phyloP scores from a whole-genome alignment of 2,888 invertebrate genomes.

The Eupithecia subumbrata region DNA sequence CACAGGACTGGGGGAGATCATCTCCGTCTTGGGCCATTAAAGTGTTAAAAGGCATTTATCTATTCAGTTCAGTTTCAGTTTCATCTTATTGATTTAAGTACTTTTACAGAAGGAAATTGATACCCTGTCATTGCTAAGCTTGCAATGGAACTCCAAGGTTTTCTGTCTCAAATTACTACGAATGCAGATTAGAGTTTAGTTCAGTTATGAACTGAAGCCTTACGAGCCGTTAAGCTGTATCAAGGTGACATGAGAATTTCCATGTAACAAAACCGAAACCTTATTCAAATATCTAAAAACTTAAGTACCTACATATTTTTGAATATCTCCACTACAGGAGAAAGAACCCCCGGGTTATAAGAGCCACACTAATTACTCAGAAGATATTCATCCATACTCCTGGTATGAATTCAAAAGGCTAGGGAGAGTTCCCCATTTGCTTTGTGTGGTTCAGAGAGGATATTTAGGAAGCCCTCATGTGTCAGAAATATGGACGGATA shows the following conservation, averaged over 20 bases:
- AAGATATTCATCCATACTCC: not conserved
- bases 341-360: constrained; percentile 28
- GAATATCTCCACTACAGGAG: constrained; percentile 8
- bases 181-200: constrained; percentile 19
- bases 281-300: not conserved
- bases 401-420: not conserved
- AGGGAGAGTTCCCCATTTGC: not conserved
- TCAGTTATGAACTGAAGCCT: constrained; percentile 19
- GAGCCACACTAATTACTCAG: constrained; percentile 62
- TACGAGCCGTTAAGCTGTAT: constrained; percentile 12
- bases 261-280: not conserved
- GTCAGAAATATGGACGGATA: not conserved
- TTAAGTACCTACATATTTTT: not conserved
- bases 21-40: no score
- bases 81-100: no score
- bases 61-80: no score
- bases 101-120: not conserved
- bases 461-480: not conserved
- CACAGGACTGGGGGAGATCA: no score
- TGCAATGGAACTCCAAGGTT: constrained; percentile 12
- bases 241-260: constrained; percentile 16
- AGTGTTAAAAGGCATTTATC: no score
- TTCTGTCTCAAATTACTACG: constrained; percentile 10
- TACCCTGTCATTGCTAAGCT: not conserved
- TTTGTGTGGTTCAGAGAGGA: not conserved